Evolutionary conservation across 2,888 invertebrate species (phyloP), one percentile per base, ranked within the genome.

Genomic region (Drosophila bunnanda): DNA sequence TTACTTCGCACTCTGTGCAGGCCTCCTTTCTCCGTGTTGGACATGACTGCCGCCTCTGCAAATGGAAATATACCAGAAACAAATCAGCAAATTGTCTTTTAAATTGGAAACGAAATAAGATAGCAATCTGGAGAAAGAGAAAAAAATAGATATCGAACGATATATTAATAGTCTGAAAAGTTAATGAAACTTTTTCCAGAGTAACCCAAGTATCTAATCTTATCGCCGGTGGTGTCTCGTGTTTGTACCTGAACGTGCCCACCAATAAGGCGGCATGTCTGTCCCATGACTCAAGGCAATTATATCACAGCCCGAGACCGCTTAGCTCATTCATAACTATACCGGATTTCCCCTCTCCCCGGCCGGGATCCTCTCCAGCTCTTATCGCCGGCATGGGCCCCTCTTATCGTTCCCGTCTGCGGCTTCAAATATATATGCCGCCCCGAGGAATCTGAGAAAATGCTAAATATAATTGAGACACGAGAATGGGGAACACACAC

Each of bases 21-120:
- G 17, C 90, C 90, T 52, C 86, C 84, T 73, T 89, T 91, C 80
- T 91, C 91, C 38, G 91, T 91, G 60, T 91, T 91, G 72, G 91
- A 91, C 92, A 91, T 91, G 77, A 71, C 78, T 77, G 17, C 54
- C 22, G 30, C 28, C 54, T 53, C 88, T 82, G 57, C 34, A 79
- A 76, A 60, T 62, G 54, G 67, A 58, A 87, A 80, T 34, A 57
- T 48, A 57, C 74, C 71, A 71, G 54, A 52, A 52, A 53, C 75
- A 52, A 50, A 53, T 76, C 39, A 77, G 57, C 54, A 50, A 53
- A 17, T 50, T 22, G 43, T 64, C 38, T 70, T 65, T 36, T 30
- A 48, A 77, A 84, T 77, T 75, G 22, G 39, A 46, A 56, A 46
- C 25, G 38, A 41, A 55, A 41, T 65, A n/a, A 30, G 71, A 69